These are phyloP conservation scores for Orthosia cruda DNA, from an alignment of 2,888 invertebrate species.

Conservation along the genomic window DNA sequence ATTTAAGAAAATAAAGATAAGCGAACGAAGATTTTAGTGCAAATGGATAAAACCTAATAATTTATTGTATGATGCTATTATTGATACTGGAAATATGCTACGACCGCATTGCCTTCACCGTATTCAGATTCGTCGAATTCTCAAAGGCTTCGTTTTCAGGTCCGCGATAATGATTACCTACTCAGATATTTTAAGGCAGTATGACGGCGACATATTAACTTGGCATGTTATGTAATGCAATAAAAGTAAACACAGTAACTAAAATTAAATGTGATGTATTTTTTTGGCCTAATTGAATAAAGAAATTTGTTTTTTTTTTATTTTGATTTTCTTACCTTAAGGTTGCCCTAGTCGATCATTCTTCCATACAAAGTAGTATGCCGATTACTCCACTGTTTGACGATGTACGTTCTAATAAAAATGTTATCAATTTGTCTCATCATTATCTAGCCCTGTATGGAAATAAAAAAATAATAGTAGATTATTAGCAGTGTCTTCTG, in stretches of 20 bases:
- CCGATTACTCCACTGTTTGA: too few relatives aligned
- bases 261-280: constrained; percentile 52
- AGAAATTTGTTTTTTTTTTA: too few relatives aligned
- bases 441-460: too few relatives aligned
- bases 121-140: constrained; percentile 60
- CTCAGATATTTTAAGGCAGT: constrained; percentile 51
- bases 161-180: constrained; percentile 53
- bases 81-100: constrained; percentile 59
- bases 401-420: too few relatives aligned
- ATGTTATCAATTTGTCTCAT: too few relatives aligned
- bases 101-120: constrained; percentile 49
- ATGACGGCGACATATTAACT: constrained; percentile 44
- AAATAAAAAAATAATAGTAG: too few relatives aligned
- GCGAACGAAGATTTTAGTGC: constrained; percentile 62
- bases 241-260: constrained; percentile 24
- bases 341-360: too few relatives aligned
- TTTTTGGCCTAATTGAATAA: too few relatives aligned
- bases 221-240: constrained; percentile 45
- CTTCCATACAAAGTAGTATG: too few relatives aligned
- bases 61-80: constrained; percentile 60
- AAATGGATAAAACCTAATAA: constrained; percentile 62
- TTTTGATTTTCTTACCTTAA: too few relatives aligned
- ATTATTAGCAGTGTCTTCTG: too few relatives aligned
- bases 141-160: constrained; percentile 48
- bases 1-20: constrained; percentile 64